These are phyloP conservation scores for Ricordea florida DNA, from an alignment of 92 coral and sea anemone species.

Conservation along the genomic window DNA sequence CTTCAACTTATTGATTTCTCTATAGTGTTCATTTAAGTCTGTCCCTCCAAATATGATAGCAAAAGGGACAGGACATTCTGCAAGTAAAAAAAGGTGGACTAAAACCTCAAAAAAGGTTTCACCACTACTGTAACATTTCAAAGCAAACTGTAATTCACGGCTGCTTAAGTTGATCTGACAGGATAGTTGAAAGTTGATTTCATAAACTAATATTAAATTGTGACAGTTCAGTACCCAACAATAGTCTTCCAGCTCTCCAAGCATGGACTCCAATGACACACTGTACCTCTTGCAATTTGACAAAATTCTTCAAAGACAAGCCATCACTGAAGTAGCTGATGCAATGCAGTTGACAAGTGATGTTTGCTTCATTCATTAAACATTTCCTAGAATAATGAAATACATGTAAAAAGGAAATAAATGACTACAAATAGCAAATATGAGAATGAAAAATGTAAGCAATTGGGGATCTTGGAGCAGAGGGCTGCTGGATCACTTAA, in stretches of 20 bases:
- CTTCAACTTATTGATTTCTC: conserved; percentile 53
- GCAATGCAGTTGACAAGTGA: conserved; percentile 68
- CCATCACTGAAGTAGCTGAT: conserved; percentile 50
- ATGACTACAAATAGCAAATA: no score
- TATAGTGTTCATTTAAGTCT: conserved; percentile 75
- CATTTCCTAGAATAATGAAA: conserved; percentile 50
- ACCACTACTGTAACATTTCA: no score
- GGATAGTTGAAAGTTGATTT: neutral
- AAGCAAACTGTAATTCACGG: neutral
- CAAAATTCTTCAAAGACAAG: conserved; percentile 31
- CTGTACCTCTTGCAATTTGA: conserved; percentile 33
- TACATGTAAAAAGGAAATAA: neutral
- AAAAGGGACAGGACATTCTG: conserved; percentile 81
- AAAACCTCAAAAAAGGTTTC: neutral
- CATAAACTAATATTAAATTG: neutral
- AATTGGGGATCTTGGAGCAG: no score
- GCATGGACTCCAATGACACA: conserved; percentile 93
- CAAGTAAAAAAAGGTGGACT: neutral
- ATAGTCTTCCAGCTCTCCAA: conserved; percentile 89
- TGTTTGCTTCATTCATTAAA: conserved; percentile 60
- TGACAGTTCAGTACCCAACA: conserved; percentile 51
- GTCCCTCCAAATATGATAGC: conserved; percentile 95
- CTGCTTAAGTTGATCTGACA: neutral
- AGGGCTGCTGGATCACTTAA: no score
- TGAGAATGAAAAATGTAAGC: no score